Evolutionary conservation across 2,797 vertebrate genomes (phyloP), one percentile per base, ranked within the genome.

Genomic region (Phataginus tricuspis): DNA sequence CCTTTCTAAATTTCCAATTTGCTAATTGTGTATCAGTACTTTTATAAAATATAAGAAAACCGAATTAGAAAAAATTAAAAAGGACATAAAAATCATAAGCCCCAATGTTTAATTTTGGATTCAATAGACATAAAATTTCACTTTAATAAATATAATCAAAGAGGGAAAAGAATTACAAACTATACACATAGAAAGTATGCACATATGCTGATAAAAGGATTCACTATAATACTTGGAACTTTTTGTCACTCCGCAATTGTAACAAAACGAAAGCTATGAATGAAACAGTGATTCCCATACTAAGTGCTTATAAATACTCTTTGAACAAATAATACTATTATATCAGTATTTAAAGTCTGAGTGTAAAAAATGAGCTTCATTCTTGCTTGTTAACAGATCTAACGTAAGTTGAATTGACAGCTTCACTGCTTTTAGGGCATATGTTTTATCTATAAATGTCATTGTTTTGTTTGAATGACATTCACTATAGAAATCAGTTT

Each of bases 21-120:
- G 23, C 23, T 45, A 45, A 45, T 45, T 71, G 27, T 68, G 42
- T 12, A 86, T 10, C 0, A 25, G 11, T 72, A 68, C 25, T 66
- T 95, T 86, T 68, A 78, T 74, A 69, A 96, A 88, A 64, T 57
- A 84, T 42, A 88, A 45, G 74, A 82, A 91, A 82, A 29, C 10
- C n/a, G 15, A 96, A 92, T 83, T 83, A 77, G 37, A 45, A 82
- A 86, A 97, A 86, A 39, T 23, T 8, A 79, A 80, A 72, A 92
- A 61, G 57, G 59, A 37, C 6, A 83, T 66, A 74, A 0, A 75
- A 69, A 77, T 21, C 16, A 49, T 19, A 64, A 66, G 23, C 64
- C 23, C 7, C 23, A 37, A 57, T 78, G n/a, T 74, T 91, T 84
- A 69, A 49, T 72, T 92, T 16, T 95, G 31, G n/a, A 89, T 45